Evolutionary conservation across 2,797 vertebrate genomes (phyloP).

Genomic region (Sciurus vulgaris): DNA sequence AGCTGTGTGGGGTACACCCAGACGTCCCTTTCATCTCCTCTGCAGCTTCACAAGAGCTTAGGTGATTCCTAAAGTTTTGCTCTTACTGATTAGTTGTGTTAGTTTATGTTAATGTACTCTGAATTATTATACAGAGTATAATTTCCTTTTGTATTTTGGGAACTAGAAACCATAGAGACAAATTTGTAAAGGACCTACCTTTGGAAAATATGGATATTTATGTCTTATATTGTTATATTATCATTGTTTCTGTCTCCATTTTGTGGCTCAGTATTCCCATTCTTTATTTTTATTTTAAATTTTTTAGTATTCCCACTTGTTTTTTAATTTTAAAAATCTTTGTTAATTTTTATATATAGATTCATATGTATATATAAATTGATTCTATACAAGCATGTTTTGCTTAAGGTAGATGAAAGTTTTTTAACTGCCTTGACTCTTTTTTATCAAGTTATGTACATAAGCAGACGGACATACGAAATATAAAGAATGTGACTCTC

Average conservation of each 20-base stretch:
- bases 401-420: not conserved
- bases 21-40: rapidly evolving
- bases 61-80: not conserved
- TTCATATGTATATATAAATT: too few relatives aligned
- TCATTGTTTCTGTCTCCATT: not conserved
- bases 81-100: not conserved
- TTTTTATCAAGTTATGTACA: not conserved
- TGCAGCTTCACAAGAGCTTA: not conserved
- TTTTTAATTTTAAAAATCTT: too few relatives aligned
- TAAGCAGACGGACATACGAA: not conserved
- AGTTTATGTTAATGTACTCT: not conserved
- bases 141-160: not conserved
- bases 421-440: not conserved
- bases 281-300: not conserved
- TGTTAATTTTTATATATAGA: too few relatives aligned
- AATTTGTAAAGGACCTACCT: not conserved
- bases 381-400: not conserved
- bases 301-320: too few relatives aligned
- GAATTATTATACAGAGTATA: not conserved
- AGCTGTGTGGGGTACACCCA: too few relatives aligned
- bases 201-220: not conserved
- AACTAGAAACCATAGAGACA: not conserved
- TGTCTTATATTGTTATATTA: not conserved
- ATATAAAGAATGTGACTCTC: not conserved
- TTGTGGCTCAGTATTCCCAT: not conserved